Conservation (phyloP, 2,797 vertebrate species). For the Paratrypauchen microcephalus region DNA sequence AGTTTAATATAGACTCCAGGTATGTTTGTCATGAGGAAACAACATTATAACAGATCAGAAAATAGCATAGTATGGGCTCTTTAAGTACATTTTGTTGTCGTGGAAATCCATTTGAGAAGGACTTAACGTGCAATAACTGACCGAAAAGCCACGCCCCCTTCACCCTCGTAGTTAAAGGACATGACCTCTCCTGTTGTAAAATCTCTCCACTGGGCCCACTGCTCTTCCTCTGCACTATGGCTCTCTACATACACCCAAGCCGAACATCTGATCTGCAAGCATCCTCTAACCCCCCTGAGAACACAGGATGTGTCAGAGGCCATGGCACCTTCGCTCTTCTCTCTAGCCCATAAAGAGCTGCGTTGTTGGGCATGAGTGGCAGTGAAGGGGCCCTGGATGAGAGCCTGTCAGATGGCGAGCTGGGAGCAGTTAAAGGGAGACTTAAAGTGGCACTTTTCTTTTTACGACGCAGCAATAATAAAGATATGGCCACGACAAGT, state of each 20-base stretch:
- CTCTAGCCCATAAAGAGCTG: conserved; percentile 53
- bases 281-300: conserved; percentile 43
- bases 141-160: conserved; percentile 41
- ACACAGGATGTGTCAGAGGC: conserved; percentile 49
- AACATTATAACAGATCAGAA: no score
- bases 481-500: conserved; percentile 5
- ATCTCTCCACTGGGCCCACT: conserved; percentile 31
- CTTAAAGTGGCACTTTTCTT: conserved; percentile 8
- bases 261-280: conserved; percentile 44
- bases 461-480: conserved; percentile 16
- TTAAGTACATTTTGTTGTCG: not conserved
- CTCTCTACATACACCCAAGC: not conserved
- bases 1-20: no score
- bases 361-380: conserved; percentile 38
- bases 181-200: conserved; percentile 45
- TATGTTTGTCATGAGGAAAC: no score
- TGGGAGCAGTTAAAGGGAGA: conserved; percentile 11
- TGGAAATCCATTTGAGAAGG: conserved; percentile 11
- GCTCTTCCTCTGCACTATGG: conserved; percentile 50
- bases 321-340: conserved; percentile 51
- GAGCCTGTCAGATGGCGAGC: conserved; percentile 15
- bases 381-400: conserved; percentile 30
- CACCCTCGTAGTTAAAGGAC: conserved; percentile 54
- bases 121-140: conserved; percentile 54
- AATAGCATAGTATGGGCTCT: no score